phyloP scores from a whole-genome alignment of 37 sponge, comb jelly and placozoan species.

The Eunapius fragilis region DNA sequence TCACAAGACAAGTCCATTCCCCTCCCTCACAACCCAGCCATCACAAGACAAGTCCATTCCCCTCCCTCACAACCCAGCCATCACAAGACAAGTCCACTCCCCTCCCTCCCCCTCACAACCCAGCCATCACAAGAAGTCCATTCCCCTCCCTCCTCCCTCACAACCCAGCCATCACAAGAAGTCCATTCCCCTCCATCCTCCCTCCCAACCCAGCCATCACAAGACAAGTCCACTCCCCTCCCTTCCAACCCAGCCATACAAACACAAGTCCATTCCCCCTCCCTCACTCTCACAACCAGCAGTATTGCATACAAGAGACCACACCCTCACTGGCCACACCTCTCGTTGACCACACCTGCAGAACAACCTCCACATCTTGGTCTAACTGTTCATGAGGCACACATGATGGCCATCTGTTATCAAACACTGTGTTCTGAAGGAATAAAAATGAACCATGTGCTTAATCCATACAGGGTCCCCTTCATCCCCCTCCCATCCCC shows the following conservation, averaged over 20 bases:
- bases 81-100: no score
- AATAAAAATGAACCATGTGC: no score
- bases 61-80: background rate
- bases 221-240: background rate
- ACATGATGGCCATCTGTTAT: no score
- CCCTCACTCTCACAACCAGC: conserved; percentile 6
- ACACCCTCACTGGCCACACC: background rate
- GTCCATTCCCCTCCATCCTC: background rate
- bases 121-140: background rate
- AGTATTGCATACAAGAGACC: background rate
- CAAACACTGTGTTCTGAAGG: no score
- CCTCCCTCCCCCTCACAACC: background rate
- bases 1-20: no score
- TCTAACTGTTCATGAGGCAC: no score
- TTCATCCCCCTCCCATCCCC: background rate
- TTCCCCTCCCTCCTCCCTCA: background rate
- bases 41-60: background rate
- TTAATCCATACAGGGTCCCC: no score
- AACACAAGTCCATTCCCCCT: no score
- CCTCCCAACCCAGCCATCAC: background rate
- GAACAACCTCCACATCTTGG: background rate
- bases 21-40: background rate
- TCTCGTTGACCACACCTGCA: background rate
- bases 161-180: background rate
- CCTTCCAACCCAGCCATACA: background rate